Evolutionary conservation across 2,888 invertebrate species (phyloP), one percentile per base, ranked within the genome.

Genomic region (Philaethria dido): DNA sequence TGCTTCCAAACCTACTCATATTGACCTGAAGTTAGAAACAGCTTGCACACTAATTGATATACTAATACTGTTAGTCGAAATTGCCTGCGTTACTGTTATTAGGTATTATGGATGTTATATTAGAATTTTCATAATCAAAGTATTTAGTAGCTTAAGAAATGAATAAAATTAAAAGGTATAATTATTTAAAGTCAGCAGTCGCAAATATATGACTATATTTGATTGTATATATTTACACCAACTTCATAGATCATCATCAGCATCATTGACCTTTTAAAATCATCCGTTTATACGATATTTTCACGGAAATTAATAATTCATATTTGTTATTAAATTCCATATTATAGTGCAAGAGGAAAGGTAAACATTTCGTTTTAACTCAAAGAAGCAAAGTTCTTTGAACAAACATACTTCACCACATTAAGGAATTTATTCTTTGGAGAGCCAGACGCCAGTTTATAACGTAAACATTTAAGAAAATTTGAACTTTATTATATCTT

Each of bases 381-480:
- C 47, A 20, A 47, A 25, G 60, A 61, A 36, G 50, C 50, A 44
- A 60, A 64, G 59, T 60, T 55, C 60, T 63, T 67, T 54, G 60
- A 25, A 22, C 52, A 64, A 68, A 68, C 54, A 68, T 45, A 61
- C 60, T 68, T 64, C 48, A 48, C 60, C 50, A 39, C 61, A 64
- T 64, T 64, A 64, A 67, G 36, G 50, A 57, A 68, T 59, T 47
- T 54, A 39, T 61, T 48, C 61, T 63, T 63, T 64, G 29, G 54
- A 42, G 42, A 57, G 42, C 61, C 61, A 60, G 48, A 64, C 55
- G 48, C 54, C 29, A 47, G 36, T 47, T 68, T 39, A 45, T 52
- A 54, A 33, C 39, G 47, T 57, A 44, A 64, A 60, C 44, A 52
- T 52, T 52, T 50, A 33, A 14, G 33, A 33, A 47, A 59, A 60